These are phyloP conservation scores for Conus canariensis DNA, from an alignment of 2,888 invertebrate species.

Conservation along the genomic window DNA sequence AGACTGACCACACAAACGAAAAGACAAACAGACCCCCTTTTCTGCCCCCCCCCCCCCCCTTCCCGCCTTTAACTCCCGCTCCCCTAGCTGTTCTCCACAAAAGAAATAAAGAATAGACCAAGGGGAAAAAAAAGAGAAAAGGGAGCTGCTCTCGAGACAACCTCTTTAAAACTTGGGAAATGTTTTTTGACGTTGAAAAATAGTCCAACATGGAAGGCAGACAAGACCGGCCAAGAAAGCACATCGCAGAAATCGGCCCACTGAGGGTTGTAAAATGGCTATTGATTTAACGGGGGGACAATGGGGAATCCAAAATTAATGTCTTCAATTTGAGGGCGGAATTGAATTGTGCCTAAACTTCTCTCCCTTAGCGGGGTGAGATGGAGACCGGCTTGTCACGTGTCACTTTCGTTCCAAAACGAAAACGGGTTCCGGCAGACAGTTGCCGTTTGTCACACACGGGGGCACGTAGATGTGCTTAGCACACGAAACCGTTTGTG, in stretches of 20 bases:
- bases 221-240: background rate
- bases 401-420: constrained; percentile 31
- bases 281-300: constrained; percentile 25
- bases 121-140: background rate
- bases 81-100: no score
- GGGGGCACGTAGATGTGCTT: background rate
- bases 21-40: no score
- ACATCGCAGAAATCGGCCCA: background rate
- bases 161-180: background rate
- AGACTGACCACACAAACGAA: no score
- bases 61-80: no score
- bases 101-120: background rate
- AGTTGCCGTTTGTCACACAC: constrained; percentile 21
- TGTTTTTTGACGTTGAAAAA: background rate
- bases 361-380: constrained; percentile 3
- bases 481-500: background rate
- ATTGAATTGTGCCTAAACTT: constrained; percentile 1
- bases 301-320: constrained; percentile 32
- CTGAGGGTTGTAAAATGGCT: constrained; percentile 18
- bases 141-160: background rate
- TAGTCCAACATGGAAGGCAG: background rate
- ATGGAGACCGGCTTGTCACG: constrained; percentile 16
- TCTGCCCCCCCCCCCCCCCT: no score
- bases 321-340: constrained; percentile 26
- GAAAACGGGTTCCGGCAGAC: constrained; percentile 1